Evolutionary conservation across 2,888 invertebrate genomes (phyloP).

Genomic region (Callimorpha dominula): DNA sequence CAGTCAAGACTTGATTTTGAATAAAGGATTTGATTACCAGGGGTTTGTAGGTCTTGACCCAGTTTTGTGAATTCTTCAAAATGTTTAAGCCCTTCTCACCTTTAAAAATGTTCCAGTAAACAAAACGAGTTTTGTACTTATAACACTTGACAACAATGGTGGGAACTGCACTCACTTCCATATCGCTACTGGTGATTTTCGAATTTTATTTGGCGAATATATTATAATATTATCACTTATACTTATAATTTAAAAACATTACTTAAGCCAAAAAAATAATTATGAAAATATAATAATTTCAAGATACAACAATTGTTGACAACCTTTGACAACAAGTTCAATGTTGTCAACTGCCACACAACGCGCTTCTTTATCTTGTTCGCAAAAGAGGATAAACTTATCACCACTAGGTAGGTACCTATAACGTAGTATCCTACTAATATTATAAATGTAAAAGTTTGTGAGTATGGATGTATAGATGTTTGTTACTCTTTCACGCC

Average conservation of each 20-base stretch:
- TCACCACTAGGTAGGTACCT: too few relatives aligned
- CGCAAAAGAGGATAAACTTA: not conserved
- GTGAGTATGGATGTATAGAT: too few relatives aligned
- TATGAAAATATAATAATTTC: not conserved
- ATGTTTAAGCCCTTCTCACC: not conserved
- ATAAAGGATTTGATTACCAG: too few relatives aligned
- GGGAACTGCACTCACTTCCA: not conserved
- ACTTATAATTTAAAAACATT: constrained; percentile 1
- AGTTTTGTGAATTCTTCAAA: not conserved
- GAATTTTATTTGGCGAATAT: not conserved
- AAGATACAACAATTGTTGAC: not conserved
- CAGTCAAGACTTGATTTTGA: too few relatives aligned
- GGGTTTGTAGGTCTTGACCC: not conserved
- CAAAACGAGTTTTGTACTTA: not conserved
- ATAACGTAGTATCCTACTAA: too few relatives aligned
- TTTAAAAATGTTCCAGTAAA: not conserved
- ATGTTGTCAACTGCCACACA: not conserved
- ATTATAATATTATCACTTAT: not conserved
- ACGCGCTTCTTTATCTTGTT: not conserved
- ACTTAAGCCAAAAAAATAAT: not conserved
- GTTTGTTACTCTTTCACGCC: too few relatives aligned
- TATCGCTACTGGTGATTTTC: not conserved
- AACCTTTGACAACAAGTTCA: not conserved
- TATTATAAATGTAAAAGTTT: too few relatives aligned
- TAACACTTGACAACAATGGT: not conserved